These are phyloP conservation scores for Prionailurus bengalensis DNA, from an alignment of 2,113 vertebrate species.

Conservation along the genomic window DNA sequence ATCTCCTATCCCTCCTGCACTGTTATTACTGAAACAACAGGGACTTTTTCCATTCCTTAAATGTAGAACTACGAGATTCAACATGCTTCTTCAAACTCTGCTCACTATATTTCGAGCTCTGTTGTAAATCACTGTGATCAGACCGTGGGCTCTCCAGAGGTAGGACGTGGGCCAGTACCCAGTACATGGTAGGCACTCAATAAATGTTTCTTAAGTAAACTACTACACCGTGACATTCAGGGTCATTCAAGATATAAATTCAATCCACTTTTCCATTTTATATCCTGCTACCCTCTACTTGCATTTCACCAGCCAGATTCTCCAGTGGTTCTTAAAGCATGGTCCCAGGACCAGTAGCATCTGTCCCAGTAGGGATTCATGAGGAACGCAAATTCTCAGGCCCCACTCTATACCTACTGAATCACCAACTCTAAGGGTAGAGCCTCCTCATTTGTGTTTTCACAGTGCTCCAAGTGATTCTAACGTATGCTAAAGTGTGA, in stretches of 20 bases:
- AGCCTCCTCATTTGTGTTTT: not conserved
- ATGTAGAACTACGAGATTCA: not conserved
- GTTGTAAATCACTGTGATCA: not conserved
- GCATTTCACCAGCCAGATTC: not conserved
- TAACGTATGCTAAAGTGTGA: not conserved
- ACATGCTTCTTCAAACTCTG: not conserved
- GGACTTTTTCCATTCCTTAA: slow-evolving; percentile 18
- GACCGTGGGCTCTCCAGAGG: not conserved
- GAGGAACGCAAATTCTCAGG: not conserved
- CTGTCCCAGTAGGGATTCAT: not conserved
- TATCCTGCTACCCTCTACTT: not conserved
- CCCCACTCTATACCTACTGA: not conserved
- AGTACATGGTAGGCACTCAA: not conserved
- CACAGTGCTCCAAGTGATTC: not conserved
- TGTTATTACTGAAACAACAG: not conserved
- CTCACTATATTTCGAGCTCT: not conserved
- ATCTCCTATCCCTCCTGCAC: not conserved
- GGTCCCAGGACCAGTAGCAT: not conserved
- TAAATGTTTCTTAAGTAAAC: not conserved
- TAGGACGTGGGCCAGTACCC: not conserved
- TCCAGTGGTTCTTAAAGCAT: not conserved
- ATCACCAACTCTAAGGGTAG: not conserved
- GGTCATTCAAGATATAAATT: not conserved
- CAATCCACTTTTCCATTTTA: not conserved
- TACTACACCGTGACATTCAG: not conserved